Base-by-base conservation (phyloP, 2,888 invertebrate species). In the Phragmatobia fuliginosa region DNA sequence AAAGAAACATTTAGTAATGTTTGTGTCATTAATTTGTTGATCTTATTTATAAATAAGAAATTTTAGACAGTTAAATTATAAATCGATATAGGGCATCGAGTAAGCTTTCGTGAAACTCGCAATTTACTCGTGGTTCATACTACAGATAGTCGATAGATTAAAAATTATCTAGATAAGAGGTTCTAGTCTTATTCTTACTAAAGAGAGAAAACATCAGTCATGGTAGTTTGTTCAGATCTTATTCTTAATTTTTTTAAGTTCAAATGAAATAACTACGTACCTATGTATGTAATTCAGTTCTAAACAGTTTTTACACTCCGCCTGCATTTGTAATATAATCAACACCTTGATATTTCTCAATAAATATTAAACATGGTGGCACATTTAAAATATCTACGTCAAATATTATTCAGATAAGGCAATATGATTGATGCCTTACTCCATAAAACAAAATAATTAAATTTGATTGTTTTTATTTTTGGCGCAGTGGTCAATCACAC, bases 151-250 rank as follows among this genome's bases (percentile, higher is more conserved):
- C 73, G 60, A 63, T 64, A 74, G 62, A 63, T 49, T 64, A 62
- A 56, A 25, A 45, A 32, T 32, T 59, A 59, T 68, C 66, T 63
- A 71, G 33, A 61, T 58, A 8, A 60, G 64, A 63, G 66, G 45
- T 49, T n/a, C 10, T 45, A 11, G 16, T 65, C 64, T 21, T 60
- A 70, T 68, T 56, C 41, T 66, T 72, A 73, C 11, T n/a, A 69
- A 56, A 81, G 68, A 80, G 75, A 78, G 78, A 58, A 75, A 71
- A 72, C 59, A 61, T 80, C 81, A 75, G 80, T 79, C 77, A 78
- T 81, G 80, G 80, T 80, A 74, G 73, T 69, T 72, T 74, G 62
- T 60, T 81, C 74, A 81, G 77, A 81, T 80, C 74, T 74, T 60
- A 68, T 70, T 75, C 18, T 62, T 36, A 28, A 2, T n/a, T 16